phyloP scores from a whole-genome alignment of 2,888 invertebrate species.

The Mythimna albipuncta region DNA sequence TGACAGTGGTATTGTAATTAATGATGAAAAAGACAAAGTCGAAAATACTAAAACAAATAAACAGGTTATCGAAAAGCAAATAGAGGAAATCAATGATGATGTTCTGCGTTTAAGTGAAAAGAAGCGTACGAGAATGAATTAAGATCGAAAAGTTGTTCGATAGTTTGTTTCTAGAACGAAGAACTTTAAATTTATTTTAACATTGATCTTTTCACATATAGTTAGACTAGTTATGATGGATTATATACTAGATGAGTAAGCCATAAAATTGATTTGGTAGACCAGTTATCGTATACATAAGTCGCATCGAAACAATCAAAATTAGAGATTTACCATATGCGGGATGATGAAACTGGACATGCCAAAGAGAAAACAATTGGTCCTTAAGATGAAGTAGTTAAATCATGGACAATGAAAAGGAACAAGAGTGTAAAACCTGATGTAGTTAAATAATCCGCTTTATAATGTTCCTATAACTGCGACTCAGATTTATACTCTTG shows the following conservation, averaged over 20 bases:
- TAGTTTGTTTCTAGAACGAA: no score
- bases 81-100: background rate
- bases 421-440: background rate
- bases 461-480: no score
- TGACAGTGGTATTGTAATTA: conserved; percentile 29
- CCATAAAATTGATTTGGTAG: background rate
- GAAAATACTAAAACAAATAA: background rate
- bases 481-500: no score
- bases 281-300: background rate
- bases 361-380: background rate
- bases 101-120: background rate
- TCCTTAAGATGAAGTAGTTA: background rate
- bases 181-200: no score
- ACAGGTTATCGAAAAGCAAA: background rate
- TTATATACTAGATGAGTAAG: background rate
- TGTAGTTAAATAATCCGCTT: no score
- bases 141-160: no score
- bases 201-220: background rate
- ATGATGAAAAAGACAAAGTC: background rate
- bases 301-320: background rate
- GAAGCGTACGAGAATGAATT: no score
- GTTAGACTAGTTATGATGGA: background rate
- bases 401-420: background rate
- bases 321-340: conserved; percentile 1
- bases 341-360: conserved; percentile 4